phyloP scores from a whole-genome alignment of 92 coral and sea anemone genomes.

The Phymanthus crucifer region DNA sequence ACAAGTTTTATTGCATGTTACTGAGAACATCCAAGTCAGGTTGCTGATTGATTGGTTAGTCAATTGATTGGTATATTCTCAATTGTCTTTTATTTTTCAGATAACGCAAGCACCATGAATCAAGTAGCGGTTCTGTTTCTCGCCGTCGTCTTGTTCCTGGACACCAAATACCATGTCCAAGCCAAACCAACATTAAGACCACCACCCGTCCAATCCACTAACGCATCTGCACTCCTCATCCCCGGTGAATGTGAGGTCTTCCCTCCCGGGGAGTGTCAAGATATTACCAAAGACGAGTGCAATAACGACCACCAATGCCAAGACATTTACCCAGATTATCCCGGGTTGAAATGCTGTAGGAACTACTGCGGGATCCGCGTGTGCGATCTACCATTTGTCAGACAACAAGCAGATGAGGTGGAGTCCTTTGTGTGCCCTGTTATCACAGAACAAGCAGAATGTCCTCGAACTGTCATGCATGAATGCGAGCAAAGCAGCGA shows the following conservation, averaged over 20 bases:
- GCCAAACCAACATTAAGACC: neutral
- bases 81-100: neutral
- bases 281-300: neutral
- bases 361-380: neutral
- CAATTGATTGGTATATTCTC: too few species aligned
- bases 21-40: too few species aligned
- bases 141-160: neutral
- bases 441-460: neutral
- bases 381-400: neutral
- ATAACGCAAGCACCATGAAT: neutral
- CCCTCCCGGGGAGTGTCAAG: neutral
- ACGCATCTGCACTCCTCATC: neutral
- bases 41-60: too few species aligned
- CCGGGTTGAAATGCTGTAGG: neutral
- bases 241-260: conserved; percentile 2
- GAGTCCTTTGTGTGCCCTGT: neutral
- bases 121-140: neutral
- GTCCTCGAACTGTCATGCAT: neutral
- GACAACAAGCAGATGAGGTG: neutral
- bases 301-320: neutral
- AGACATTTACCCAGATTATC: neutral
- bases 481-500: neutral
- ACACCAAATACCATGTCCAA: neutral
- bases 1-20: too few species aligned
- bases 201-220: neutral